Evolutionary conservation across 1,140 invertebrate species (phyloP).

Genomic region (Bombyx mori): DNA sequence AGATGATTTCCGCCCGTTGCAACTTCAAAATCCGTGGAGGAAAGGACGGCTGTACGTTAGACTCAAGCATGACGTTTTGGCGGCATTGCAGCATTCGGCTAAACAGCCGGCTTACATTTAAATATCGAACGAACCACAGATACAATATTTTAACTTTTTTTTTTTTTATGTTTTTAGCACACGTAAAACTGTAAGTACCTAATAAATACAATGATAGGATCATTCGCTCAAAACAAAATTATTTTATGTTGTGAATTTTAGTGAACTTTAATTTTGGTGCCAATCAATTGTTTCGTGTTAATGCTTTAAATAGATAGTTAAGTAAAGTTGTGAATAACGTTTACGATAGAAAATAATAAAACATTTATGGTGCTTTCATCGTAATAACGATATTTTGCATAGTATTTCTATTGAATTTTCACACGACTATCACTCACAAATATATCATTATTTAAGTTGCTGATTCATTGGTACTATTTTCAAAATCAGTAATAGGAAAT

Average conservation of each 20-base stretch:
- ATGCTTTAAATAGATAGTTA: slow-evolving; percentile 57
- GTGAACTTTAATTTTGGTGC: slow-evolving; percentile 39
- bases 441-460: too few species aligned
- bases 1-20: slow-evolving; percentile 93
- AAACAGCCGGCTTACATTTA: slow-evolving; percentile 77
- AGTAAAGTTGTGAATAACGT: slow-evolving; percentile 45
- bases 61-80: slow-evolving; percentile 88
- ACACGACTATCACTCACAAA: too few species aligned
- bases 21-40: slow-evolving; percentile 95
- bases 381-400: too few species aligned
- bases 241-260: not conserved
- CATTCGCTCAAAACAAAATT: too few species aligned
- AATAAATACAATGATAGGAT: not conserved
- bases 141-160: too few species aligned
- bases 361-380: slow-evolving; percentile 54
- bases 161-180: too few species aligned
- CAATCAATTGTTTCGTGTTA: slow-evolving; percentile 47
- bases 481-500: too few species aligned
- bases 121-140: slow-evolving; percentile 13
- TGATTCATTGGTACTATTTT: too few species aligned
- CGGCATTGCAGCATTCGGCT: slow-evolving; percentile 88
- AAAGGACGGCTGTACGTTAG: slow-evolving; percentile 93
- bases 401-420: too few species aligned
- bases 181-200: not conserved
- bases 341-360: slow-evolving; percentile 34